A percentile compares a stretch with the other conserved stretches of the same genome.
phyloP scores from a whole-genome alignment of 2,888 invertebrate genomes.

The Melanostoma mellinum region DNA sequence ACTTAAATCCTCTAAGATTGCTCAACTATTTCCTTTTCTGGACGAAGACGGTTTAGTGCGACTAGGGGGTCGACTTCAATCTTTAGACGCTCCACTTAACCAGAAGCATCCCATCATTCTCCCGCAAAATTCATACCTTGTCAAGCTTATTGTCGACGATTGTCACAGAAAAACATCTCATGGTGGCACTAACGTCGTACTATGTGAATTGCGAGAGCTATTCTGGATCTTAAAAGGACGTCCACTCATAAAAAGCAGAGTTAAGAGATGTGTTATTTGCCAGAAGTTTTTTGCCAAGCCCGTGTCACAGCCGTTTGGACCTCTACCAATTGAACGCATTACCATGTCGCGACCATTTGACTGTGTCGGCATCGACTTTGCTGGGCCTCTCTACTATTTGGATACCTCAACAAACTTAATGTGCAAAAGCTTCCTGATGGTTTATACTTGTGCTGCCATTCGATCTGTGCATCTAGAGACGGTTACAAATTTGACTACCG shows the following conservation, averaged over 20 bases:
- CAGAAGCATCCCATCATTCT: too few species aligned
- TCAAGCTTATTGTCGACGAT: conserved; percentile 11
- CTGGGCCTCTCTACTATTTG: conserved; percentile 14
- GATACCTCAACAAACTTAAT: conserved; percentile 11
- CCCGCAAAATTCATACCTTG: too few species aligned
- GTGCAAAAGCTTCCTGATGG: conserved; percentile 8
- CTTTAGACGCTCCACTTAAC: too few species aligned
- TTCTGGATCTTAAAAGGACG: conserved; percentile 19
- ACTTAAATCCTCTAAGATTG: neutral
- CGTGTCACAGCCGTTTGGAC: conserved; percentile 9
- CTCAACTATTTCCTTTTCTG: conserved; percentile 15
- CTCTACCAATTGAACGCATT: conserved; percentile 13
- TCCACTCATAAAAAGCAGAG: neutral
- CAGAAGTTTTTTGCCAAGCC: conserved; percentile 2
- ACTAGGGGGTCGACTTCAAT: conserved; percentile 29
- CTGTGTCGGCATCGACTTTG: conserved; percentile 23
- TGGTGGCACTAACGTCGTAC: conserved; percentile 3
- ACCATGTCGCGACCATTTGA: conserved; percentile 11
- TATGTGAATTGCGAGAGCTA: neutral
- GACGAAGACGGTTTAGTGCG: conserved; percentile 19
- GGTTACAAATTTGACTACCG: neutral
- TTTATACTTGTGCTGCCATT: conserved; percentile 24
- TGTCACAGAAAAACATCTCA: conserved; percentile 18
- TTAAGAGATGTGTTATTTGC: conserved; percentile 14
- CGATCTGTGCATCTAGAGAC: neutral